phyloP scores from a whole-genome alignment of 2,797 vertebrate genomes.

The Sebastes nivosus region DNA sequence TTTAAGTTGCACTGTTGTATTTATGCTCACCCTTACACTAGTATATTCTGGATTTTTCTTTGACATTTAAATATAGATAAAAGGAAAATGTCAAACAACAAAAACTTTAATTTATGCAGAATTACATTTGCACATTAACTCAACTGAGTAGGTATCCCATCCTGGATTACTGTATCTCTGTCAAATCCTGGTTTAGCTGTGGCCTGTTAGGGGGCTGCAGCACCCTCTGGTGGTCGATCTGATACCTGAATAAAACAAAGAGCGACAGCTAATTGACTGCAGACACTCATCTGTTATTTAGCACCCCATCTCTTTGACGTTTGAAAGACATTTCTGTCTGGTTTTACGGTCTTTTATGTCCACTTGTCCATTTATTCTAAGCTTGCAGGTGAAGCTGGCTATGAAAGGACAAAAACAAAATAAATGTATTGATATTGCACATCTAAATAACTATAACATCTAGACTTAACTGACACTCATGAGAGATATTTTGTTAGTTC shows the following conservation, averaged over 20 bases:
- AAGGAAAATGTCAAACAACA: background rate
- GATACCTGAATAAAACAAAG: background rate
- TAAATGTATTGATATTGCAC: background rate
- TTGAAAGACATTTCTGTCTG: background rate
- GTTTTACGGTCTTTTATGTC: background rate
- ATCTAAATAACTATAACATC: background rate
- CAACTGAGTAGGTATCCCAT: background rate
- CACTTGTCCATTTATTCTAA: background rate
- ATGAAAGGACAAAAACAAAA: background rate
- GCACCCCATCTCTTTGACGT: background rate
- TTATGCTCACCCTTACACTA: background rate
- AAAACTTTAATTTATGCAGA: background rate
- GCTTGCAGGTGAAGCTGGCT: background rate
- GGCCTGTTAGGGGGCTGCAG: background rate
- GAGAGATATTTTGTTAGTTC: background rate
- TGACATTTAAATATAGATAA: background rate
- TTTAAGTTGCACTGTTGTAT: background rate
- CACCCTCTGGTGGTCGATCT: slow-evolving; percentile 28
- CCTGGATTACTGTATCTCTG: background rate
- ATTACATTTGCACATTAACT: background rate
- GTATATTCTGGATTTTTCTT: background rate
- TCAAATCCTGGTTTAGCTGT: background rate
- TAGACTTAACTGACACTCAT: background rate
- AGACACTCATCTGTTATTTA: background rate
- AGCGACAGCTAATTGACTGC: background rate